These are phyloP conservation scores for Mugil cephalus DNA, from an alignment of 2,113 vertebrate species.

Conservation along the genomic window DNA sequence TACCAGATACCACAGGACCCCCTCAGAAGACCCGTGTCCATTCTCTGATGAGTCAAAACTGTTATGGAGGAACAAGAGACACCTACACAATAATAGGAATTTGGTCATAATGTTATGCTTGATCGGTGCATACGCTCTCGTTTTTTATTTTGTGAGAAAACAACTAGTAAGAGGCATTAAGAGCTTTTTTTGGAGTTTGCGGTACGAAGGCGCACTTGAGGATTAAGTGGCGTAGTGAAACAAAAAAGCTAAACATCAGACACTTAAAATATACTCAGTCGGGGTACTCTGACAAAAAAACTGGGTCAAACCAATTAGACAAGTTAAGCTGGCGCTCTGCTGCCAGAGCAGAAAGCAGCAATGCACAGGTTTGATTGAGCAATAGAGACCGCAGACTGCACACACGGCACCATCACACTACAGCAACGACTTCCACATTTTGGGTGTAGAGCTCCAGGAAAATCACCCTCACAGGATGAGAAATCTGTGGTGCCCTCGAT, in stretches of 20 bases:
- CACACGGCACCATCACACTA: neutral
- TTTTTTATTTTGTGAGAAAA: neutral
- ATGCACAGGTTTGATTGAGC: constrained; percentile 24
- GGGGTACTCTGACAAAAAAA: constrained; percentile 18
- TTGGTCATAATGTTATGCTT: no score
- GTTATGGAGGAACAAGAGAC: no score
- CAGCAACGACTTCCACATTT: no score
- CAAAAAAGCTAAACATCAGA: constrained; percentile 1
- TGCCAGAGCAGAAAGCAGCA: constrained; percentile 1
- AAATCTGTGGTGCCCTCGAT: no score
- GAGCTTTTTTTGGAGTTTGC: neutral
- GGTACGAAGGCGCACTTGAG: no score
- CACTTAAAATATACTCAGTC: constrained; percentile 6
- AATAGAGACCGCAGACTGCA: neutral
- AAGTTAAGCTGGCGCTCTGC: neutral
- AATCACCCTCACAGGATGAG: no score
- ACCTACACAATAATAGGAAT: no score
- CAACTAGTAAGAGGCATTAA: neutral
- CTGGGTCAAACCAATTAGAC: constrained; percentile 22
- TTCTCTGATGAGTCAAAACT: no score
- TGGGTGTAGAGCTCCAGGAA: no score
- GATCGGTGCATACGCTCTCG: no score
- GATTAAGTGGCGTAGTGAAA: neutral
- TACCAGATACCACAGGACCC: no score
- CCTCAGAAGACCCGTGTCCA: no score